These are phyloP conservation scores for Mechanitis mazaeus DNA, from an alignment of 2,888 invertebrate genomes.

Conservation along the genomic window DNA sequence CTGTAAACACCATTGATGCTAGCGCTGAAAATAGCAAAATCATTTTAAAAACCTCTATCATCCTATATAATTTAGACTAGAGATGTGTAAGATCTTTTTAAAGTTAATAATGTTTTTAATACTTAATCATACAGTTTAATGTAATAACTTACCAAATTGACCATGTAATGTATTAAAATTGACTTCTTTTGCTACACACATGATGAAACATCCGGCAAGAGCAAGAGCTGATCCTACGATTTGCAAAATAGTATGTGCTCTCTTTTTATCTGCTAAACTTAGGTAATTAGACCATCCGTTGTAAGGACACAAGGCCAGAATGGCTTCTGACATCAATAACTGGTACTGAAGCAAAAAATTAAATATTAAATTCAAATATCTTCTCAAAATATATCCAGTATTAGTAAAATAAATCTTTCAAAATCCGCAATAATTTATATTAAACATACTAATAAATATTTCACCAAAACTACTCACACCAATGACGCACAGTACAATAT, in stretches of 20 bases:
- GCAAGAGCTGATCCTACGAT: slow-evolving; percentile 53
- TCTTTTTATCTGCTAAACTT: slow-evolving; percentile 49
- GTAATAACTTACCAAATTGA: slow-evolving; percentile 38
- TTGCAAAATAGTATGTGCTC: slow-evolving; percentile 57
- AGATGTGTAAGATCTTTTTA: background rate
- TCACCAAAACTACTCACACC: slow-evolving; percentile 50
- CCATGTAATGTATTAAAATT: slow-evolving; percentile 54
- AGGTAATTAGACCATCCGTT: slow-evolving; percentile 55
- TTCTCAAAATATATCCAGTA: no score
- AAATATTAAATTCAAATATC: no score
- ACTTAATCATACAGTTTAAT: background rate
- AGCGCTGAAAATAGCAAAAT: slow-evolving; percentile 39
- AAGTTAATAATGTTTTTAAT: no score
- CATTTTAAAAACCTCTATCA: background rate
- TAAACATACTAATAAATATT: slow-evolving; percentile 21
- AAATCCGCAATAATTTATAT: background rate
- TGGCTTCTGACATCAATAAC: slow-evolving; percentile 59
- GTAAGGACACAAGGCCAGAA: slow-evolving; percentile 48
- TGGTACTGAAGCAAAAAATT: slow-evolving; percentile 49
- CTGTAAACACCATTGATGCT: slow-evolving; percentile 53
- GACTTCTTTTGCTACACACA: slow-evolving; percentile 40
- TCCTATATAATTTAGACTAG: background rate
- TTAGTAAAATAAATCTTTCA: no score
- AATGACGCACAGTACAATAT: slow-evolving; percentile 55
- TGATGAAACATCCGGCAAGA: slow-evolving; percentile 50